Evolutionary conservation across 2,888 invertebrate genomes (phyloP), one percentile per base, ranked within the genome.

Genomic region (Phania funesta): DNA sequence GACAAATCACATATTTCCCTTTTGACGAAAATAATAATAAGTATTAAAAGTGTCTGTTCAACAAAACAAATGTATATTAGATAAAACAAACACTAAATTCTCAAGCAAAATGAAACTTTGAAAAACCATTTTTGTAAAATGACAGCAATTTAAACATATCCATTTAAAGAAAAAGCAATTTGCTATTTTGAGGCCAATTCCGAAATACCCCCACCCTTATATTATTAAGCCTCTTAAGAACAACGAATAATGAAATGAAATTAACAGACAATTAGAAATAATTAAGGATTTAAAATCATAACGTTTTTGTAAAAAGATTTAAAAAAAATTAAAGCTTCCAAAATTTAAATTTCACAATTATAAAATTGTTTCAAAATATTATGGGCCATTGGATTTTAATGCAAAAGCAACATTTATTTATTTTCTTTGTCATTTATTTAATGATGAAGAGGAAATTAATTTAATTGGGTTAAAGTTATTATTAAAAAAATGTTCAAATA

Each of bases 401-500:
- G 58, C 65, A 46, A 32, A 24, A 6, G 48, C 5, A 16, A 9
- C 3, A 41, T 3, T 16, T 16, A 41, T n/a, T 16, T n/a, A 16
- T 41, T n/a, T 1, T 4, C 2, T n/a, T 38, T 16, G 41, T 5
- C 16, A 38, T 44, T 3, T 18, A 44, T 16, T 18, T 1, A 50
- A 46, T 41, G 3, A 32, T 20, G 18, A 35, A n/a, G 9, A 32
- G 26, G 11, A 38, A 48, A 44, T 6, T 22, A 67, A 35, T 26
- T 46, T 62, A 48, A 65, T 11, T 54, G 38, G 11, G 41, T 68
- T 44, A 46, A 13, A 70, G 24, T 38, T 46, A 68, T 7, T 48
- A 52, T 38, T 41, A 26, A 38, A 56, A 58, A 76, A 76, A 76
- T 78, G 82, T 82, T 82, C 82, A 82, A 82, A 82, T 78, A 41